phyloP scores from a whole-genome alignment of 1,140 invertebrate species.

The Lamellibrachia luymesi region DNA sequence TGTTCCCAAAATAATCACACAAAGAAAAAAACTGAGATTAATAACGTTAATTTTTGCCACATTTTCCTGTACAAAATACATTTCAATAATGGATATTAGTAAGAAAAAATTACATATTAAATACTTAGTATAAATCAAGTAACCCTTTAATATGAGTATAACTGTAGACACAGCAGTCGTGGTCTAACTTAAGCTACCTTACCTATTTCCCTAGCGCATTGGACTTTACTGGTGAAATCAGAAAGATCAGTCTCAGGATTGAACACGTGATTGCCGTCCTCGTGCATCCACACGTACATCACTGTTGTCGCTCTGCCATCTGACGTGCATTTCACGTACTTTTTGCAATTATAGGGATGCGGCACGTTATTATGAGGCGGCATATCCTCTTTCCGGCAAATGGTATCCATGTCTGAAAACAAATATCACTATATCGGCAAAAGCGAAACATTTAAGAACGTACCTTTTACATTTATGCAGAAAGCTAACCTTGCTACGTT shows the following conservation, averaged over 20 bases:
- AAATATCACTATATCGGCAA: no score
- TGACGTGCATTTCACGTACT: neutral
- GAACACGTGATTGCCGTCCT: neutral
- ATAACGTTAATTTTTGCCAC: neutral
- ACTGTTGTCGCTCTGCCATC: neutral
- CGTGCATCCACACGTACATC: neutral
- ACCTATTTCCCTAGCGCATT: neutral
- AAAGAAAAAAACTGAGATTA: neutral
- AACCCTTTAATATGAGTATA: neutral
- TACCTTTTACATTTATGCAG: no score
- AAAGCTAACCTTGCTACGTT: no score
- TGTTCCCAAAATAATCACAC: no score
- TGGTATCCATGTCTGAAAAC: neutral
- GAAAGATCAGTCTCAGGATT: neutral
- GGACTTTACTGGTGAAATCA: neutral
- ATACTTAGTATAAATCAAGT: neutral
- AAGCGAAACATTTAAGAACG: no score
- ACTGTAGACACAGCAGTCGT: no score
- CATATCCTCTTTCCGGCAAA: neutral
- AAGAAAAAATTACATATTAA: neutral
- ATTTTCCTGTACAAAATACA: neutral
- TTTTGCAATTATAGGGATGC: neutral
- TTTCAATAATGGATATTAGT: neutral
- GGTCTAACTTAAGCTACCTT: neutral
- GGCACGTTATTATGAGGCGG: neutral